Evolutionary conservation across 2,888 invertebrate species (phyloP), one percentile per base, ranked within the genome.

Genomic region (Entomobrya multifasciata): DNA sequence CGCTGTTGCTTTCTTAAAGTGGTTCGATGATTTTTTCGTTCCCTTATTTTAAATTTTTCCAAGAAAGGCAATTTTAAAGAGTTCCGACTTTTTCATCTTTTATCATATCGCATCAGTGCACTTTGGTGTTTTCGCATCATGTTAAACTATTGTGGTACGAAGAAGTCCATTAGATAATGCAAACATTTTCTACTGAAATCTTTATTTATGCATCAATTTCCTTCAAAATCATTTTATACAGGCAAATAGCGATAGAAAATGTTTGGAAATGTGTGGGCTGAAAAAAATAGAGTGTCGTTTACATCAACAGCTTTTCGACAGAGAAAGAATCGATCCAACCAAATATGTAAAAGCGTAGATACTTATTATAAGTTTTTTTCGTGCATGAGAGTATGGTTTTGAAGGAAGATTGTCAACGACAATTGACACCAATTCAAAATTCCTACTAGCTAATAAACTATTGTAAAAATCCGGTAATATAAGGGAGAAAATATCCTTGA

Each of bases 1-100:
- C n/a, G n/a, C n/a, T n/a, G 13, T 15, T 6, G 49, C 72, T 0
- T 49, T 27, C 6, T 25, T 17, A 57, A 25, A 25, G 25, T 5
- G 8, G 27, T n/a, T n/a, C n/a, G n/a, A 44, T 11, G 20, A 22
- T n/a, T 49, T 52, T 44, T 17, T n/a, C 30, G 27, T 22, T 44
- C 17, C 49, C 41, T 72, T 47, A 27, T 25, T 49, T 49, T 72
- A 49, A 36, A 36, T 6, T 49, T 72, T 72, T 72, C 49, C 13
- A 3, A 52, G 49, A 52, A 72, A 72, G 27, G 72, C 17, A 72
- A 41, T 67, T 49, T 70, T 72, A 49, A 72, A n/a, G n/a, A n/a
- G n/a, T 25, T 15, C 70, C 0, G 8, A 47, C 27, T 72, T 52
- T 72, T 49, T 70, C 70, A 70, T 70, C 44, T 67, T 67, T 70